Evolutionary conservation across 2,888 invertebrate species (phyloP).

Genomic region (Harpalus rufipes): DNA sequence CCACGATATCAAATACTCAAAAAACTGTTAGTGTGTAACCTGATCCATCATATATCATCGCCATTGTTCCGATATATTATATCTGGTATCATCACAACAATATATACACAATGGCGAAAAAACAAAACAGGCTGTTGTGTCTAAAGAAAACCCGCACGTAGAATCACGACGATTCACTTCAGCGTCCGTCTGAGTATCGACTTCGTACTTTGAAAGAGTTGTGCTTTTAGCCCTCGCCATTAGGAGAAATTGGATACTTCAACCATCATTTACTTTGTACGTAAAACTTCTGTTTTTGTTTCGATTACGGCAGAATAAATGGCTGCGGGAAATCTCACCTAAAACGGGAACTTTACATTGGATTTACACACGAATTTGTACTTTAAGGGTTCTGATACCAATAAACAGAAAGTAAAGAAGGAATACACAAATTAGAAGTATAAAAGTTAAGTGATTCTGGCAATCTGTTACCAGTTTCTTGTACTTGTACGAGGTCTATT

Average conservation of each 20-base stretch:
- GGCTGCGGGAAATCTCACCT: slow-evolving; percentile 24
- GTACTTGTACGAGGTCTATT: too few relatives aligned
- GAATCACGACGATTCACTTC: neutral
- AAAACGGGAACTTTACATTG: neutral
- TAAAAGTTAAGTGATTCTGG: neutral
- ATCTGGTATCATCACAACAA: slow-evolving; percentile 2
- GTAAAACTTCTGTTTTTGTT: slow-evolving; percentile 61
- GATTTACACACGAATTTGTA: slow-evolving; percentile 6
- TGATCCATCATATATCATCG: neutral
- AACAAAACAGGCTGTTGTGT: neutral
- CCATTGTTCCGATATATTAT: neutral
- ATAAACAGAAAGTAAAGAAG: neutral
- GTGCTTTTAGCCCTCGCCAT: slow-evolving; percentile 59
- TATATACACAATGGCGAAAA: neutral
- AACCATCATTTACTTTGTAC: slow-evolving; percentile 60
- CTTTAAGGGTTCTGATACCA: neutral
- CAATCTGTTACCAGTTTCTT: too few relatives aligned
- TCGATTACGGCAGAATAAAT: slow-evolving; percentile 57
- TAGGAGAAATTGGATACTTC: slow-evolving; percentile 63
- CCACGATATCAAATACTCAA: neutral
- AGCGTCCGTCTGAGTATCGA: slow-evolving; percentile 32
- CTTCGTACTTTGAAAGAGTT: slow-evolving; percentile 48
- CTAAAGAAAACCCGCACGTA: neutral
- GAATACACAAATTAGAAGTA: neutral
- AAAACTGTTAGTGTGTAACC: neutral